Percentiles rank a stretch among this genome's conserved stretches.
Conservation (phyloP, 2,797 vertebrate genomes). For the Lithobates sylvaticus region DNA sequence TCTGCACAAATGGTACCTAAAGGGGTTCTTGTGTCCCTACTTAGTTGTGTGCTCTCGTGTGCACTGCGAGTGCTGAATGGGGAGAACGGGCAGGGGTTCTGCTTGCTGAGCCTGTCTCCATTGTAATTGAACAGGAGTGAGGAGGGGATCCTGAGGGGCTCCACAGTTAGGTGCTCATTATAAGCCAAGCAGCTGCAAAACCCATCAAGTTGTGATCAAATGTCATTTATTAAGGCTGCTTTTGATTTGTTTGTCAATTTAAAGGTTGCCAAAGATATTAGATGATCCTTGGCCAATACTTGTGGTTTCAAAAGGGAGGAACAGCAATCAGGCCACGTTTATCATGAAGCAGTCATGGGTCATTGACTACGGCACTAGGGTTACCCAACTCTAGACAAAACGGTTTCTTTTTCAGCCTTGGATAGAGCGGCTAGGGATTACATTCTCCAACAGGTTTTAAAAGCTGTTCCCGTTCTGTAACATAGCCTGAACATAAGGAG, state of each 20-base stretch:
- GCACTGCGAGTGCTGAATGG: neutral
- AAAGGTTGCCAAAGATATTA: neutral
- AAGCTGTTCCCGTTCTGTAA: too few species aligned
- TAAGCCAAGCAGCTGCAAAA: constrained; percentile 39
- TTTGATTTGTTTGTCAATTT: neutral
- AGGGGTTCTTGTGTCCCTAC: neutral
- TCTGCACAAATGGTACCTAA: constrained; percentile 77
- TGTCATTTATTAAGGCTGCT: neutral
- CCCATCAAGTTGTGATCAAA: neutral
- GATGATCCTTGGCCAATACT: neutral
- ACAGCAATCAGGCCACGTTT: too few species aligned
- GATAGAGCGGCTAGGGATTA: too few species aligned
- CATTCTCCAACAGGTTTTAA: too few species aligned
- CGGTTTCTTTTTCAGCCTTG: too few species aligned
- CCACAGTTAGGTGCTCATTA: constrained; percentile 34
- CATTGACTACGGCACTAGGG: neutral
- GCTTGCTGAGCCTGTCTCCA: neutral
- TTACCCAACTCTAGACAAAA: neutral
- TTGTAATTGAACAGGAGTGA: neutral
- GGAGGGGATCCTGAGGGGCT: constrained; percentile 20
- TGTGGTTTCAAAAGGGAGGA: neutral
- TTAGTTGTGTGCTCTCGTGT: neutral
- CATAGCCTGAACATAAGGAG: too few species aligned
- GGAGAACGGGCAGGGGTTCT: neutral
- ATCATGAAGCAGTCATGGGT: neutral